phyloP scores from a whole-genome alignment of 2,113 vertebrate species.

The Phoenicopterus ruber region DNA sequence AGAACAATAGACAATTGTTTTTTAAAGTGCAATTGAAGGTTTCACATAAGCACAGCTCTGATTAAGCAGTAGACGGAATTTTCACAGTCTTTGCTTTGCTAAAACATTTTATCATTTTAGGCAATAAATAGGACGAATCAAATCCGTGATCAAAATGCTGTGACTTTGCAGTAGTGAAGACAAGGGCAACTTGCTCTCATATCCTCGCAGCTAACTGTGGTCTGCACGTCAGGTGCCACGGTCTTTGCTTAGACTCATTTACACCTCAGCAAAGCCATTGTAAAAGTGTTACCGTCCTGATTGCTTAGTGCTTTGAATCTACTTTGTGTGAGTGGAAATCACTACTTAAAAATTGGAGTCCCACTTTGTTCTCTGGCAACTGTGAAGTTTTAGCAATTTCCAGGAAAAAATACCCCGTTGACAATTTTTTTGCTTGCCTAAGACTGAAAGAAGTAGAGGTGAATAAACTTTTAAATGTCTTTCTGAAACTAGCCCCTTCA shows the following conservation, averaged over 20 bases:
- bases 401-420: neutral
- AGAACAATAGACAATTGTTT: neutral
- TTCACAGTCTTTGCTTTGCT: neutral
- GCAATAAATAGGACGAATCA: neutral
- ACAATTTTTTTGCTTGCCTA: neutral
- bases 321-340: neutral
- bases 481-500: neutral
- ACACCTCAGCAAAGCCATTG: neutral
- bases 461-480: neutral
- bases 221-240: neutral
- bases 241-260: slow-evolving; percentile 12
- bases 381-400: neutral
- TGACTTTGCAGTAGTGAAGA: slow-evolving; percentile 13
- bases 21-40: neutral
- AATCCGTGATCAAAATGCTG: neutral
- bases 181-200: neutral
- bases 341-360: neutral
- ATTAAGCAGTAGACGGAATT: neutral
- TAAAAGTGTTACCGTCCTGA: neutral
- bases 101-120: neutral
- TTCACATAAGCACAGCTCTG: neutral
- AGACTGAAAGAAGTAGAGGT: neutral
- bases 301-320: neutral
- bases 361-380: neutral
- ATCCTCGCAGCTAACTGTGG: rapidly evolving